Evolutionary conservation across 2,888 invertebrate genomes (phyloP).

Genomic region (Temnothorax unifasciatus): DNA sequence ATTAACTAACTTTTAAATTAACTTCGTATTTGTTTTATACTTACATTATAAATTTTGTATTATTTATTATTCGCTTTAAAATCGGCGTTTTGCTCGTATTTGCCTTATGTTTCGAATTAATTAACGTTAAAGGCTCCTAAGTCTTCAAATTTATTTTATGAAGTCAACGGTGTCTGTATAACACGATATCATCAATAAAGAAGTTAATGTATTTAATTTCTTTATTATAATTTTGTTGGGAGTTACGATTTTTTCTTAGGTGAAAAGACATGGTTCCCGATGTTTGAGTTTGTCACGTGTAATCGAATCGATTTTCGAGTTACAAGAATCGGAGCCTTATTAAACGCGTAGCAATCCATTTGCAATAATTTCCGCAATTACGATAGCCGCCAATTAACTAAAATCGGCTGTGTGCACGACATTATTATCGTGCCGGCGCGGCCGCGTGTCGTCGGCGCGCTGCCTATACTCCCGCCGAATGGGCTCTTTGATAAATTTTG

Average conservation of each 20-base stretch:
- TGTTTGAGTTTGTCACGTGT: not conserved
- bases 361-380: conserved; percentile 73
- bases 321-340: not conserved
- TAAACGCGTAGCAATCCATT: conserved; percentile 66
- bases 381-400: conserved; percentile 71
- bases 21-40: not conserved
- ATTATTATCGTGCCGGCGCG: conserved; percentile 30
- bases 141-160: not conserved
- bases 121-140: too few species aligned
- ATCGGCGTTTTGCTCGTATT: too few species aligned
- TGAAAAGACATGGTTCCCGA: too few species aligned
- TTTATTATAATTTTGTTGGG: not conserved
- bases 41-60: too few species aligned
- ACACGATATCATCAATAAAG: not conserved
- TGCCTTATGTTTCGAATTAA: too few species aligned
- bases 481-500: conserved; percentile 67
- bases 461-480: conserved; percentile 56
- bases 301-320: conserved; percentile 19
- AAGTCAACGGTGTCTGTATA: not conserved
- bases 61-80: too few species aligned
- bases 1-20: not conserved
- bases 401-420: conserved; percentile 66
- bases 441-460: conserved; percentile 36
- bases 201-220: not conserved
- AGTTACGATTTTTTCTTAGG: not conserved